phyloP scores from a whole-genome alignment of 2,888 invertebrate species.

The Coelinius sp. region DNA sequence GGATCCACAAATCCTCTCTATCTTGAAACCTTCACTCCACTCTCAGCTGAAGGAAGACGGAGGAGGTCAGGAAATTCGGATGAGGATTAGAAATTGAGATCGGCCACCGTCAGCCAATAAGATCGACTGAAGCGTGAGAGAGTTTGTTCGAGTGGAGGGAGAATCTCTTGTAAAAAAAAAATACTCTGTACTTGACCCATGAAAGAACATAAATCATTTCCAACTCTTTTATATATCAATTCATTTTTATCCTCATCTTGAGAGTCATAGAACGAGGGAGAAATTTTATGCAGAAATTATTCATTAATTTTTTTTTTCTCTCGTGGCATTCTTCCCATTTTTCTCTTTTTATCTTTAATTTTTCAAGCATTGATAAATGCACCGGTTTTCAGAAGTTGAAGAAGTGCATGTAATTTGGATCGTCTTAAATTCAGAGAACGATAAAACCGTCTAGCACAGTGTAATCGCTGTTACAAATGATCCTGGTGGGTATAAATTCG shows the following conservation, averaged over 20 bases:
- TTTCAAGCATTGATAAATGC: constrained; percentile 43
- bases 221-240: constrained; percentile 6
- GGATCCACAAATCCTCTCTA: neutral
- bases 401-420: constrained; percentile 50
- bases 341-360: constrained; percentile 32
- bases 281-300: constrained; percentile 7
- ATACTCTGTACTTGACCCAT: constrained; percentile 5
- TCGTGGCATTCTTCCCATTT: constrained; percentile 10
- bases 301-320: constrained; percentile 5
- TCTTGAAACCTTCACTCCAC: neutral
- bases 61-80: constrained; percentile 13
- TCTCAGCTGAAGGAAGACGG: neutral
- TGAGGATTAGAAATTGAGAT: constrained; percentile 31
- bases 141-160: neutral
- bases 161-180: neutral
- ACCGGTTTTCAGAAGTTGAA: constrained; percentile 14
- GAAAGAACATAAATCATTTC: constrained; percentile 5
- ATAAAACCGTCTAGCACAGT: constrained; percentile 25
- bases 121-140: neutral
- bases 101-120: constrained; percentile 21
- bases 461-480: constrained; percentile 34
- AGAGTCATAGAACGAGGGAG: neutral
- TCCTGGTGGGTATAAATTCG: neutral
- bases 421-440: constrained; percentile 28
- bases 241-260: constrained; percentile 15